phyloP scores from a whole-genome alignment of 2,888 invertebrate species.

The Byasa hedistus region DNA sequence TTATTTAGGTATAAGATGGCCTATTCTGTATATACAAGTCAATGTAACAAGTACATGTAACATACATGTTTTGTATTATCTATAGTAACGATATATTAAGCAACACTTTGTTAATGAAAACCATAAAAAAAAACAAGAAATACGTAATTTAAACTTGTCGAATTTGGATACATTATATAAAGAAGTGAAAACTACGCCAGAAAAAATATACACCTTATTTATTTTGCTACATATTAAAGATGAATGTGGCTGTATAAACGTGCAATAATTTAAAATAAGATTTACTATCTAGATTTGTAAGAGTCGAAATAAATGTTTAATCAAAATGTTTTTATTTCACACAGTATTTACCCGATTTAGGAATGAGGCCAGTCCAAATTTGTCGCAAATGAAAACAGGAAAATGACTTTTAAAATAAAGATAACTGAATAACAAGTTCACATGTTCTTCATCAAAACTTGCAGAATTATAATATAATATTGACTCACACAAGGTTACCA shows the following conservation, averaged over 20 bases:
- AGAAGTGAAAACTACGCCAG: neutral
- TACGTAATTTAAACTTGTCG: neutral
- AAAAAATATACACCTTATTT: slow-evolving; percentile 27
- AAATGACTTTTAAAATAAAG: no score
- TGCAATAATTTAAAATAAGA: slow-evolving; percentile 54
- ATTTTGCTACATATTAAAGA: slow-evolving; percentile 30
- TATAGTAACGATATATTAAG: neutral
- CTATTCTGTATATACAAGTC: slow-evolving; percentile 21
- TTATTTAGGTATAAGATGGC: slow-evolving; percentile 21
- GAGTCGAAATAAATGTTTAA: slow-evolving; percentile 22
- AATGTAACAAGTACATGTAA: neutral
- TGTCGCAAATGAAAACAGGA: no score
- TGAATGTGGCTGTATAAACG: slow-evolving; percentile 46
- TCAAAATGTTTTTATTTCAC: neutral
- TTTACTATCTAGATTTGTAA: slow-evolving; percentile 10
- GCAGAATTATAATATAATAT: no score
- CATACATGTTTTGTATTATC: neutral
- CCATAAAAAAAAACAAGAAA: neutral
- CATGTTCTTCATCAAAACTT: no score
- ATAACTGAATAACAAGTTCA: no score
- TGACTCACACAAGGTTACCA: no score
- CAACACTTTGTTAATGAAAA: neutral
- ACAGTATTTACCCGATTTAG: neutral
- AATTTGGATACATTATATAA: slow-evolving; percentile 26
- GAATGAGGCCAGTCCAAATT: no score